These are phyloP conservation scores for Malthinus flaveolus DNA, from an alignment of 2,888 invertebrate genomes.

Conservation along the genomic window DNA sequence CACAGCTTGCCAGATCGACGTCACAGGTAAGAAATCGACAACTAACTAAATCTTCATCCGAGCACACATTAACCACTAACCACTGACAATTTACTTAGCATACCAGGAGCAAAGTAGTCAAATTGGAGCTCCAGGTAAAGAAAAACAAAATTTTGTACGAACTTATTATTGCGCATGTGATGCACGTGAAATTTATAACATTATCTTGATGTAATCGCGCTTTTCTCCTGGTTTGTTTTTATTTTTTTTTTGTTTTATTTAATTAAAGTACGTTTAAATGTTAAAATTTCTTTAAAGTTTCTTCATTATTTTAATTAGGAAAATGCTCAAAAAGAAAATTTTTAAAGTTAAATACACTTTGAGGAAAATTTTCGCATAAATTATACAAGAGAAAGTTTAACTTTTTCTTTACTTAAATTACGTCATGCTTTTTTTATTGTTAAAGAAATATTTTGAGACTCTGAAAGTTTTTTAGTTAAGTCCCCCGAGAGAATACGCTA, in stretches of 20 bases:
- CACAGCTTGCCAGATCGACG: slow-evolving; percentile 66
- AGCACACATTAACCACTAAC: neutral
- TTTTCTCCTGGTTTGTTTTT: slow-evolving; percentile 43
- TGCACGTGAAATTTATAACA: slow-evolving; percentile 5
- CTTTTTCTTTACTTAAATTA: too few species aligned
- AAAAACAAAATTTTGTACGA: slow-evolving; percentile 16
- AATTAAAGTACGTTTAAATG: neutral
- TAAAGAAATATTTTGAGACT: too few species aligned
- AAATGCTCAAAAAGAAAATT: too few species aligned
- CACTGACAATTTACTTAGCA: slow-evolving; percentile 57
- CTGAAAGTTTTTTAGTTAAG: too few species aligned
- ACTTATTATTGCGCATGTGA: slow-evolving; percentile 31
- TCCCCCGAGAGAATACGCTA: too few species aligned
- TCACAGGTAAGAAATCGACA: slow-evolving; percentile 60
- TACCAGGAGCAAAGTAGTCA: slow-evolving; percentile 70
- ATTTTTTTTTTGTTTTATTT: neutral
- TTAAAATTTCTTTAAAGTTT: too few species aligned
- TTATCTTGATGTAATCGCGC: slow-evolving; percentile 21
- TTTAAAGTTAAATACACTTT: too few species aligned
- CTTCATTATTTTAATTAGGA: too few species aligned
- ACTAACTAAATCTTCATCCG: neutral
- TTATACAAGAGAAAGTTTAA: too few species aligned
- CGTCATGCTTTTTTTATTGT: too few species aligned
- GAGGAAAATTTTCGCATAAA: too few species aligned
- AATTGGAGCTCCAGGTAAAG: slow-evolving; percentile 57